Conservation (phyloP, 2,797 vertebrate genomes). For the Adelosebastes latens region DNA sequence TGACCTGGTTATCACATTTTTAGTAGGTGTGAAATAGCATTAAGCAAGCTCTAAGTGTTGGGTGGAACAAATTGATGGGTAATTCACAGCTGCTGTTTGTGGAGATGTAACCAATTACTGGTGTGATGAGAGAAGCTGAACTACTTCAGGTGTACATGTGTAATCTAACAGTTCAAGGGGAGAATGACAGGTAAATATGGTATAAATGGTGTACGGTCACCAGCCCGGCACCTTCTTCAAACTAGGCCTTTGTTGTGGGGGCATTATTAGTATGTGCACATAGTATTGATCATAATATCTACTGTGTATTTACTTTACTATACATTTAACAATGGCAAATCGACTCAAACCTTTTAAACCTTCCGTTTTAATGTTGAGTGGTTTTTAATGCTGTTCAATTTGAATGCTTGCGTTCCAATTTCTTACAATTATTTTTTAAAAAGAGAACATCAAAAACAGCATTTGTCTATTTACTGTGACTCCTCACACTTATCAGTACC, state of each 20-base stretch:
- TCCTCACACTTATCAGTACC: background rate
- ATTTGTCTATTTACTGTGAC: background rate
- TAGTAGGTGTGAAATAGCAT: conserved; percentile 50
- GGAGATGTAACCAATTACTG: conserved; percentile 33
- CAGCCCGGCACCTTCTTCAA: background rate
- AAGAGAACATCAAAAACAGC: background rate
- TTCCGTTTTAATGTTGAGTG: background rate
- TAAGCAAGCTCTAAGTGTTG: conserved; percentile 24
- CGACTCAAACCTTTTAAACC: background rate
- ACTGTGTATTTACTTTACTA: background rate
- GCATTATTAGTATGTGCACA: background rate
- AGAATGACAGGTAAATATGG: background rate
- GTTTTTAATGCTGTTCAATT: background rate
- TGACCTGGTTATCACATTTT: conserved; percentile 61
- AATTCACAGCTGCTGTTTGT: conserved; percentile 36
- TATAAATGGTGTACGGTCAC: background rate
- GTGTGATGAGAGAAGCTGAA: conserved; percentile 18
- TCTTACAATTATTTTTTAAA: background rate
- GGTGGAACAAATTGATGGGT: conserved; percentile 12
- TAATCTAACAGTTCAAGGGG: background rate
- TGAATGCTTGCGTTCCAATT: background rate
- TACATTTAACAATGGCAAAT: background rate
- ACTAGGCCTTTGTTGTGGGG: background rate
- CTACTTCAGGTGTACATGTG: background rate
- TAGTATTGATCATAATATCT: background rate